phyloP scores from a whole-genome alignment of 2,797 vertebrate genomes.

The Cossypha niveicapilla region DNA sequence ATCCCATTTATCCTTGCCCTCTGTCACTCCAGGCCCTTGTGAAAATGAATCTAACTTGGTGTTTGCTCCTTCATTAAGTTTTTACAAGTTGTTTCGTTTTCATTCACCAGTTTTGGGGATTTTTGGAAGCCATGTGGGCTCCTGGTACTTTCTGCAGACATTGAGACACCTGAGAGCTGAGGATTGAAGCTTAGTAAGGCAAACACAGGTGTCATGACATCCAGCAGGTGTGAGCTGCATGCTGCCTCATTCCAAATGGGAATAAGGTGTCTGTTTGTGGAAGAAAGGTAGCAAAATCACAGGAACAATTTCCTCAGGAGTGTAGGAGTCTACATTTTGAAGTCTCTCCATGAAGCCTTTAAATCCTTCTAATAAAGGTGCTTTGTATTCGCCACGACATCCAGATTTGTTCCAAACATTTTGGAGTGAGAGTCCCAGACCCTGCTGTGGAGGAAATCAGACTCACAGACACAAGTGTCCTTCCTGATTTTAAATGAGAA shows the following conservation, averaged over 20 bases:
- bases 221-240: not conserved
- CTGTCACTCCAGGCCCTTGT: not conserved
- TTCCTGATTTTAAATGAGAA: not conserved
- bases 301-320: not conserved
- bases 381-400: fast-evolving
- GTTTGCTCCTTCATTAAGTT: not conserved
- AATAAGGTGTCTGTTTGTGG: not conserved
- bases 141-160: not conserved
- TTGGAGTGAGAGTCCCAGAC: not conserved
- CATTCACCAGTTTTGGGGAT: not conserved
- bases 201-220: not conserved
- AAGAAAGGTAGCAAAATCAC: not conserved
- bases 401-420: not conserved
- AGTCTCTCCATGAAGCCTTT: not conserved
- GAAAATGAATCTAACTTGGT: not conserved
- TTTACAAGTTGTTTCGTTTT: not conserved
- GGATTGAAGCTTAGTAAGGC: not conserved
- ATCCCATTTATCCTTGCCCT: not conserved
- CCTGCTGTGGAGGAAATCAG: not conserved
- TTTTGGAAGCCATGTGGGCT: not conserved
- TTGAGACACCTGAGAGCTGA: not conserved
- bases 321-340: not conserved
- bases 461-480: not conserved
- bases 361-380: not conserved
- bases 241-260: not conserved